phyloP scores from a whole-genome alignment of 2,797 vertebrate species.

The Leuciscus waleckii region DNA sequence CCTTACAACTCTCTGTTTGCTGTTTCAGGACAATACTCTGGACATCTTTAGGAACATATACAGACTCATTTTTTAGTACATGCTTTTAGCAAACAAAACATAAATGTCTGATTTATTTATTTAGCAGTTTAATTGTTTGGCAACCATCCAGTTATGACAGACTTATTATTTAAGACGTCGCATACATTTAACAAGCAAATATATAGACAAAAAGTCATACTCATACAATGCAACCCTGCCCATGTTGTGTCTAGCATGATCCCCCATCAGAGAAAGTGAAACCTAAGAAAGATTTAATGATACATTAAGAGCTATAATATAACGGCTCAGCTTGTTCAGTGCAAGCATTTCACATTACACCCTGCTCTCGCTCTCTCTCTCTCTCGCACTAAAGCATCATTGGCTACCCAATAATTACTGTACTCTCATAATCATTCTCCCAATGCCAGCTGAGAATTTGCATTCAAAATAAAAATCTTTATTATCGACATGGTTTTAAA shows the following conservation, averaged over 20 bases:
- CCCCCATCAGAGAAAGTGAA: conserved; percentile 6
- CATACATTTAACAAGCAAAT: not conserved
- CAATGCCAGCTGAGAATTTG: not conserved
- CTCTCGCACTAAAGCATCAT: conserved; percentile 1
- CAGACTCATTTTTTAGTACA: not conserved
- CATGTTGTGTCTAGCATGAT: not conserved
- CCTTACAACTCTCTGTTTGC: conserved; percentile 20
- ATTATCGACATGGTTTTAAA: not conserved
- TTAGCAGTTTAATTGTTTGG: not conserved
- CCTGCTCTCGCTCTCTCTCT: not conserved
- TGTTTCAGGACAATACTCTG: conserved; percentile 18
- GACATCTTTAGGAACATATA: not conserved
- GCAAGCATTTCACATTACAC: not conserved
- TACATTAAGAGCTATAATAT: not conserved
- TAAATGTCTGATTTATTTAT: not conserved
- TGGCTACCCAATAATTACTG: conserved; percentile 5
- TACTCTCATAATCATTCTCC: not conserved
- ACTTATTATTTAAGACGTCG: not conserved
- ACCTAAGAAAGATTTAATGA: not conserved
- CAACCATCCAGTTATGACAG: not conserved
- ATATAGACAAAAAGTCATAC: not conserved
- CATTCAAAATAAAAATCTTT: not conserved
- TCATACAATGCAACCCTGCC: not conserved
- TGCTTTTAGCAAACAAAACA: not conserved
- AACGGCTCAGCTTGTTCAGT: not conserved